phyloP scores from a whole-genome alignment of 2,113 vertebrate genomes.

The Hepsetus odoe region DNA sequence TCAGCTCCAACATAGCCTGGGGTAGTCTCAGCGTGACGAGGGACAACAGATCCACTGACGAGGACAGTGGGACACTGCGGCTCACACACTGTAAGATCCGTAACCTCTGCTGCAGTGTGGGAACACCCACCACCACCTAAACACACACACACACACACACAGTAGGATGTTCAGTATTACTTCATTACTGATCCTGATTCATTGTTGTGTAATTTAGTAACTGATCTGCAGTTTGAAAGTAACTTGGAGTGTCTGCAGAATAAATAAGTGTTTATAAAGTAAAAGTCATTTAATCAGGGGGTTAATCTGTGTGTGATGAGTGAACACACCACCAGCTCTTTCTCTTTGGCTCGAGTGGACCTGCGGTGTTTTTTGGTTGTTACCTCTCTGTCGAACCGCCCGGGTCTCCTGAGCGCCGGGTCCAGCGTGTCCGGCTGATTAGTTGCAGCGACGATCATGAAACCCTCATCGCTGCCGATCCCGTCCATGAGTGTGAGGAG shows the following conservation, averaged over 20 bases:
- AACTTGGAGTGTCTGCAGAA: too few relatives aligned
- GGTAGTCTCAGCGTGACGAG: slow-evolving; percentile 88
- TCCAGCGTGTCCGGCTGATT: slow-evolving; percentile 88
- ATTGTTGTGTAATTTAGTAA: too few relatives aligned
- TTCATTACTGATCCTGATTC: background rate
- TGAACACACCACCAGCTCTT: too few relatives aligned
- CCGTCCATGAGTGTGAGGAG: slow-evolving; percentile 91
- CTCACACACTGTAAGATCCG: slow-evolving; percentile 84
- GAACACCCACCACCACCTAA: slow-evolving; percentile 88
- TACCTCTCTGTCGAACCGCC: slow-evolving; percentile 91
- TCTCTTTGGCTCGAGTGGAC: too few relatives aligned
- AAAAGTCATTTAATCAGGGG: too few relatives aligned
- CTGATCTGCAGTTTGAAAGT: too few relatives aligned
- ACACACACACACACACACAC: background rate
- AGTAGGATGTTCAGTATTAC: background rate
- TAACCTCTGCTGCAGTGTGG: slow-evolving; percentile 83
- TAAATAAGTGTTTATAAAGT: too few relatives aligned
- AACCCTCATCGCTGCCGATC: slow-evolving; percentile 67
- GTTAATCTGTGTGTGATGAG: too few relatives aligned
- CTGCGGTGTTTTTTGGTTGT: too few relatives aligned
- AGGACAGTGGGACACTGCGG: slow-evolving; percentile 78
- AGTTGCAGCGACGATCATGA: slow-evolving; percentile 86
- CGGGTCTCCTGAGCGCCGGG: slow-evolving; percentile 87
- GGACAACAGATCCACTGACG: slow-evolving; percentile 69
- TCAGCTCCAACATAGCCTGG: slow-evolving; percentile 93